Evolutionary conservation across 2,797 vertebrate species (phyloP), one percentile per base, ranked within the genome.

Genomic region (Rhinichthys osculus): DNA sequence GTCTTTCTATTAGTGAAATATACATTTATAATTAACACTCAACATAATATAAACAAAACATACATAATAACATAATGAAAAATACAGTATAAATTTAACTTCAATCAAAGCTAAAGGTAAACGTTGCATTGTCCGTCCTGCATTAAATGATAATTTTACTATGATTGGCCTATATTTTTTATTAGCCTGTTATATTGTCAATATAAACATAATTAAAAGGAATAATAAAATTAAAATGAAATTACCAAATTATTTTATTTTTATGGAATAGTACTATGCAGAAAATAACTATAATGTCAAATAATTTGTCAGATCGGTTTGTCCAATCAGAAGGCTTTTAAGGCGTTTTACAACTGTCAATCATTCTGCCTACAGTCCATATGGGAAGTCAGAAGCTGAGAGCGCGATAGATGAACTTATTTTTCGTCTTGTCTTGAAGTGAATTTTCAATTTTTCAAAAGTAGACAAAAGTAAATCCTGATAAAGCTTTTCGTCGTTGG

Each of bases 1-100:
- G 5, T 78, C 14, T 78, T 21, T n/a, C 76, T 79, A 17, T 44
- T n/a, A 64, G 16, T 66, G n/a, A 62, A 78, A 78, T 57, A 23
- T 23, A 21, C 19, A 57, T 57, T 23, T 57, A 57, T 57, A 57
- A 57, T 57, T 57, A 57, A 9, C 47, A 17, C 47, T 50, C 47
- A 50, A 50, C 47, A 50, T 50, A 50, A 17, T 50, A 17, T 50
- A 50, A 50, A 50, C 4, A 38, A 35, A 35, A 35, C 13, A 16
- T 47, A 47, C 44, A 14, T 47, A 47, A 47, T 21, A 57, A 10
- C 19, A 23, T 57, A 4, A n/a, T 5, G 13, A 19, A 52, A 76
- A 54, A 54, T 52, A 33, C 5, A 54, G 54, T 76, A 23, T 21
- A 6, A 33, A 74, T 74, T 11, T 7, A 0, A 27, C n/a, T 73